Evolutionary conservation across 2,888 invertebrate genomes (phyloP), one percentile per base, ranked within the genome.

Genomic region (Thera britannica): DNA sequence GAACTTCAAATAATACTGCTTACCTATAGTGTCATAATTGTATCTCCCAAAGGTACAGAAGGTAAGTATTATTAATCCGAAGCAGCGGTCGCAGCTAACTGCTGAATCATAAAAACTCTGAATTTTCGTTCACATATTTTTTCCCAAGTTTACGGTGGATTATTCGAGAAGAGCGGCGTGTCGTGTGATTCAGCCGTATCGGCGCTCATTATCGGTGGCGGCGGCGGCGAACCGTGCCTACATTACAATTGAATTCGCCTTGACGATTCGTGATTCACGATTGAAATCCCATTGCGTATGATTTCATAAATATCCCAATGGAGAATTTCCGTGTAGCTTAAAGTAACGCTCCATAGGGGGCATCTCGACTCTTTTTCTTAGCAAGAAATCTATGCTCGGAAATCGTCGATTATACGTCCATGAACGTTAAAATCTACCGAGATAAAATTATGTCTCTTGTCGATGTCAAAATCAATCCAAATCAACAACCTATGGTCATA

Each of bases 191-290:
- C 80, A 77, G 80, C 81, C 80, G 82, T 82, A 85, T 84, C 85
- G 83, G 79, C 85, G 86, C 84, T 88, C 87, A 90, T 90, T 89
- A 89, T 79, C 80, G 84, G 77, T 74, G 71, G 56, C 55, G 66
- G 63, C 81, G 79, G 72, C 90, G 81, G 81, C 84, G 83, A 88
- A 80, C 87, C 88, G 81, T 88, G 86, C 81, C 76, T 79, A 83
- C 83, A 86, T 88, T 84, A 86, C 85, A 88, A 88, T 88, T 86
- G 82, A 86, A 89, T 89, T 83, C 84, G 81, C 83, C 82, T 83
- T 85, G 87, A 89, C 85, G 85, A 87, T 80, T 90, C 90, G 87
- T 89, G 89, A 88, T 87, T 88, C 88, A 88, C 88, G 89, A 85
- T 82, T 79, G 77, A 82, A 83, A 82, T 82, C 83, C 79, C 79